Evolutionary conservation across 2,113 vertebrate genomes (phyloP).

Genomic region (Dryoscopus gambensis): DNA sequence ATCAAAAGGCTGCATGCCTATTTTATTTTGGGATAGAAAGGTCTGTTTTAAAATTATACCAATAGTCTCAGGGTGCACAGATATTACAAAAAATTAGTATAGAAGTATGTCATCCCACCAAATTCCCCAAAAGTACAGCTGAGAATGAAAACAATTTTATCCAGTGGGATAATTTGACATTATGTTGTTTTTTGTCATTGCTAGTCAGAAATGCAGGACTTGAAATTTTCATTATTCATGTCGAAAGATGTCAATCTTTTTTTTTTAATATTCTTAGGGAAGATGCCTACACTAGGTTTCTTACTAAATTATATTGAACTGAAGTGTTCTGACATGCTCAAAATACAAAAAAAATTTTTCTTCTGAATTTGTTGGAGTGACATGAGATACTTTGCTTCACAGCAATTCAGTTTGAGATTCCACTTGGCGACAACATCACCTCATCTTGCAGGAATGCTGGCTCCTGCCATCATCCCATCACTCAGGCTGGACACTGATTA

Average conservation of each 20-base stretch:
- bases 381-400: not conserved
- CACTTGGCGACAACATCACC: not conserved
- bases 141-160: not conserved
- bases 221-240: not conserved
- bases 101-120: not conserved
- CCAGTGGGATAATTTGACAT: not conserved
- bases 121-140: not conserved
- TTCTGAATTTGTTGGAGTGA: not conserved
- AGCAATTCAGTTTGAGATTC: not conserved
- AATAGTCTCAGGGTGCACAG: not conserved
- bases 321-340: not conserved
- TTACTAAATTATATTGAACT: not conserved
- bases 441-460: not conserved
- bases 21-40: not conserved
- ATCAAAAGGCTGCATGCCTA: constrained; percentile 24
- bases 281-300: not conserved
- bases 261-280: not conserved
- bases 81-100: not conserved
- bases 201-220: not conserved
- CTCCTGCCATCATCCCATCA: not conserved
- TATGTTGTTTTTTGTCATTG: not conserved
- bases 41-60: constrained; percentile 1
- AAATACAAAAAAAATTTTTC: not conserved
- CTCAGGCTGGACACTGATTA: not conserved
- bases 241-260: not conserved